Conservation (phyloP, 2,113 vertebrate genomes). For the Cervus canadensis region DNA sequence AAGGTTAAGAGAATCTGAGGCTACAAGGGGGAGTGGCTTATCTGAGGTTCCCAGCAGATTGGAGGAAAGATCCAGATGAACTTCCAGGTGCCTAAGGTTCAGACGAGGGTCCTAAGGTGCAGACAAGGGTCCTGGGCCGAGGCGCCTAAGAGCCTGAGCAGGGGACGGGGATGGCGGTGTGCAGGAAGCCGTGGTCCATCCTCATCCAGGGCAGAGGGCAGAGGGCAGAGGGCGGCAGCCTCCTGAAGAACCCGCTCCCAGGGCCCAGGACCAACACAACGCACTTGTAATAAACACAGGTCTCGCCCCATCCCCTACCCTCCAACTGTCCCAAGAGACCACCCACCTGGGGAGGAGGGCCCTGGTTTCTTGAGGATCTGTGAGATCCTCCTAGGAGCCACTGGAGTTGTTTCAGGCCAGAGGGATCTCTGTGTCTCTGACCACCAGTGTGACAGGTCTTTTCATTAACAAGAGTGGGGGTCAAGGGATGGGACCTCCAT, state of each 20-base stretch:
- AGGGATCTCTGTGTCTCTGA: background rate
- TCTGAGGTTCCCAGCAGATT: background rate
- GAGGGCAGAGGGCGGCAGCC: background rate
- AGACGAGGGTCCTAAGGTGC: accelerated
- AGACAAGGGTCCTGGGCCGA: accelerated
- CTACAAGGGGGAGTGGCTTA: background rate
- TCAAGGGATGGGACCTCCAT: no score
- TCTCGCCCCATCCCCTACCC: background rate
- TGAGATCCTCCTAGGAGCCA: background rate
- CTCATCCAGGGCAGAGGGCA: no score
- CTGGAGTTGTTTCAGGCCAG: no score
- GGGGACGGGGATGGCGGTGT: accelerated
- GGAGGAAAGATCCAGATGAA: background rate
- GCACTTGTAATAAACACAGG: no score
- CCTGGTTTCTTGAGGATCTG: background rate
- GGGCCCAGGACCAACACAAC: accelerated
- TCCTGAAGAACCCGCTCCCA: background rate
- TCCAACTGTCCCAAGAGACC: background rate
- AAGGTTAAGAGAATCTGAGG: background rate
- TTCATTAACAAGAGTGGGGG: background rate
- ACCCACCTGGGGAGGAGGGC: background rate
- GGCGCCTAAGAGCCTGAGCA: background rate
- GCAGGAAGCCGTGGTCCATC: accelerated
- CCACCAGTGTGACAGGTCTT: background rate
- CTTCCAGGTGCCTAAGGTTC: no score